These are phyloP conservation scores for Wiebesia pumilae DNA, from an alignment of 1,140 invertebrate species.

Conservation along the genomic window DNA sequence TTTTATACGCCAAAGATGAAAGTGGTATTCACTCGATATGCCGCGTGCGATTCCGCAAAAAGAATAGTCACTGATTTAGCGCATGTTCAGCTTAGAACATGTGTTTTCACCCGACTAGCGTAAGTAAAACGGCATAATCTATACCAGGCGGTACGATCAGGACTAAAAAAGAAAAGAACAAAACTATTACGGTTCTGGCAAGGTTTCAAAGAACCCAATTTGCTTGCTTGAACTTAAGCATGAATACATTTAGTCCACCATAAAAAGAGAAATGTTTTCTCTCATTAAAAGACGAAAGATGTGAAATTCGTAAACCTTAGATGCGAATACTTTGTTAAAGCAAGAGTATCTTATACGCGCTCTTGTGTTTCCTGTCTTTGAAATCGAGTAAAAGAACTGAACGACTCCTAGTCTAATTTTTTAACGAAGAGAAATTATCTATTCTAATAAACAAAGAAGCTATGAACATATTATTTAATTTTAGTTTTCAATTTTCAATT, in stretches of 20 bases:
- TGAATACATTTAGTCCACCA: background rate
- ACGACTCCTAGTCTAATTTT: too few relatives aligned
- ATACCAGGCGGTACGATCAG: background rate
- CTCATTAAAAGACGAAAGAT: background rate
- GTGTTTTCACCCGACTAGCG: background rate
- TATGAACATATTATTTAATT: too few relatives aligned
- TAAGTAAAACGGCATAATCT: conserved; percentile 13
- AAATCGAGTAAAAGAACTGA: background rate
- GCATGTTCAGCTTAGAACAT: conserved; percentile 12
- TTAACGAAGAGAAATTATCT: too few relatives aligned
- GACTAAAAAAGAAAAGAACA: conserved; percentile 1
- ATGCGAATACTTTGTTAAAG: background rate
- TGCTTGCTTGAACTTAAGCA: background rate
- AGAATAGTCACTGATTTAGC: background rate
- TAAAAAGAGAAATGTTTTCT: conserved; percentile 24
- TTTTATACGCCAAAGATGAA: background rate
- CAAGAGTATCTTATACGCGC: background rate
- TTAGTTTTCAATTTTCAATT: too few relatives aligned
- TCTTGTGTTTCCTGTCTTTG: background rate
- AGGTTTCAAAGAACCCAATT: conserved; percentile 2
- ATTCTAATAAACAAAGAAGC: too few relatives aligned
- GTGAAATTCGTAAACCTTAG: background rate
- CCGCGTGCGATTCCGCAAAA: background rate
- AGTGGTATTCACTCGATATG: conserved; percentile 7
- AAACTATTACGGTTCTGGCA: background rate